Evolutionary conservation across 1,140 invertebrate species (phyloP).

Genomic region (Diorhabda carinulata): DNA sequence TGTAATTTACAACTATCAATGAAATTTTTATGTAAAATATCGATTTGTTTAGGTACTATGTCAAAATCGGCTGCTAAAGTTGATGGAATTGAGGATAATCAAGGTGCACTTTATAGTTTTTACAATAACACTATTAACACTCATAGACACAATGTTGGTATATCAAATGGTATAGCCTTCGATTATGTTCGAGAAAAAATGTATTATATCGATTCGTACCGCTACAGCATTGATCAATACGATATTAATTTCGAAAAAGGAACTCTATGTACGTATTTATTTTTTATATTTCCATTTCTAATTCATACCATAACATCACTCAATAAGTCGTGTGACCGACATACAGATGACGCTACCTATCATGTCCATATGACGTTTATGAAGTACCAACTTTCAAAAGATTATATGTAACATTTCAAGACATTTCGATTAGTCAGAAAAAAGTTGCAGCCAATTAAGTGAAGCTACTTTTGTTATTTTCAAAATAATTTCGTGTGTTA

Average conservation of each 20-base stretch:
- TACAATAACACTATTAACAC: slow-evolving; percentile 6
- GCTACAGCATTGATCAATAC: slow-evolving; percentile 63
- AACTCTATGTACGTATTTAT: slow-evolving; percentile 56
- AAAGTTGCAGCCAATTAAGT: too few relatives aligned
- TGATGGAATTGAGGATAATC: neutral
- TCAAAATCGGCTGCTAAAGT: neutral
- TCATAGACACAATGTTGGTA: slow-evolving; percentile 50
- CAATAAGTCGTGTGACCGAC: too few relatives aligned
- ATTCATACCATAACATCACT: too few relatives aligned
- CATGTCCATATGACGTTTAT: too few relatives aligned
- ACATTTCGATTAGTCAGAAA: too few relatives aligned
- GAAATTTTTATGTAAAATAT: too few relatives aligned
- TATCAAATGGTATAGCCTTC: slow-evolving; percentile 84
- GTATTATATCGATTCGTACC: slow-evolving; percentile 72
- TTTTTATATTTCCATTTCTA: neutral
- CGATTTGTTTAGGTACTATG: neutral
- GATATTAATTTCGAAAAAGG: slow-evolving; percentile 69
- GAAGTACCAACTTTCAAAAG: too few relatives aligned
- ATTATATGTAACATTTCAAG: too few relatives aligned
- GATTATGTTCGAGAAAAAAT: slow-evolving; percentile 61
- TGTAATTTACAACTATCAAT: too few relatives aligned
- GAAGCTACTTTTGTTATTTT: too few relatives aligned
- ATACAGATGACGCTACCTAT: too few relatives aligned
- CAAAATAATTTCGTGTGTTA: too few relatives aligned
- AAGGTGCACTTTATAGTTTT: neutral